These are phyloP conservation scores for Notiomystis cincta DNA, from an alignment of 2,113 vertebrate species.

Conservation along the genomic window DNA sequence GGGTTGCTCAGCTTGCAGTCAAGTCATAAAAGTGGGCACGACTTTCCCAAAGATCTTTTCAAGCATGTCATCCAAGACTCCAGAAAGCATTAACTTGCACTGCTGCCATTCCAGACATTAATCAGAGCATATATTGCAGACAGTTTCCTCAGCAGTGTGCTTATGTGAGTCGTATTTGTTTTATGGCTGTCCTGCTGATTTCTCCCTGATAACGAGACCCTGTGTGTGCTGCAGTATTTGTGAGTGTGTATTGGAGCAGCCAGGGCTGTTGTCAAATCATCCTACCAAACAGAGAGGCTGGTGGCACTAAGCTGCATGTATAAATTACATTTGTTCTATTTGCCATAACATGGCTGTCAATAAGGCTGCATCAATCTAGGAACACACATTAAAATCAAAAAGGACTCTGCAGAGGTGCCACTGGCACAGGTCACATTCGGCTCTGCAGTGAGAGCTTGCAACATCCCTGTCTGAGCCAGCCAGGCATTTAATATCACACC, in stretches of 20 bases:
- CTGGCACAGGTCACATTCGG: not conserved
- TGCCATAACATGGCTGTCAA: not conserved
- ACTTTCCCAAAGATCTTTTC: constrained; percentile 24
- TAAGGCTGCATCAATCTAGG: not conserved
- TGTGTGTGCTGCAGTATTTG: not conserved
- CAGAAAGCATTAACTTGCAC: constrained; percentile 30
- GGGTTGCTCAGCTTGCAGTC: not conserved
- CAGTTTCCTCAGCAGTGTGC: constrained; percentile 16
- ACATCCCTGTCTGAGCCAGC: not conserved
- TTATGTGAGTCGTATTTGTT: constrained; percentile 15
- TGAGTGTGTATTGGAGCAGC: not conserved
- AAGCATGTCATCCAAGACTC: not conserved
- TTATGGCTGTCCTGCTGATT: constrained; percentile 45
- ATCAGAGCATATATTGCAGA: constrained; percentile 30
- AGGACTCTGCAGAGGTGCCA: not conserved
- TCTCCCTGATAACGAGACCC: constrained; percentile 16
- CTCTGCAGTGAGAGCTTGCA: not conserved
- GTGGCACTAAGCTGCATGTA: not conserved
- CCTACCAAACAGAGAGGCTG: not conserved
- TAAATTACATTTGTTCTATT: not conserved
- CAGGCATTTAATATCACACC: not conserved
- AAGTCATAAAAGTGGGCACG: not conserved
- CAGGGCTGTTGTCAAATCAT: not conserved
- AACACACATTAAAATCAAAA: not conserved
- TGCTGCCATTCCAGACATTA: constrained; percentile 36